Base-by-base conservation (phyloP, 2,113 vertebrate species). In the Hassar affinis region DNA sequence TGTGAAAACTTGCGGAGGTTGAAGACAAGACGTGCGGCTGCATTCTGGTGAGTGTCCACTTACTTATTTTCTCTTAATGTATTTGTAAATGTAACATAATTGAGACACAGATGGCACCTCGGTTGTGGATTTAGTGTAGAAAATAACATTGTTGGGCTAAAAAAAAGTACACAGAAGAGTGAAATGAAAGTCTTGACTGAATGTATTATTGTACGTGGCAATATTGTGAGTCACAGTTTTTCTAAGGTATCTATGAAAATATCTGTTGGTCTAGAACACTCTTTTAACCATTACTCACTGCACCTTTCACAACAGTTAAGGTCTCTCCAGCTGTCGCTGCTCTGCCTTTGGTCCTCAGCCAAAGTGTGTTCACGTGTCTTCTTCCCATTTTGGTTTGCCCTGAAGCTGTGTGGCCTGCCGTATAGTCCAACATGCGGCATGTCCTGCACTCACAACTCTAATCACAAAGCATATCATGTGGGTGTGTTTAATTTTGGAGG, bases 401-500 rank as follows among this genome's bases (percentile, higher is more conserved):
- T 75, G 2, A 49, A 82, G 38, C 9, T 33, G 80, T 61, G 42
- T 62, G 38, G 68, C 20, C 18, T 57, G 51, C 68, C 52, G 45
- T 71, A 30, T 20, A 81, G 27, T 80, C 27, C 45, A 18, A 20
- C 49, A 51, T 42, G 25, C 17, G 56, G 18, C 5, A n/a, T 42
- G 3, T 27, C 57, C 80, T 22, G n/a, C 49, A 76, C n/a, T 33
- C 6, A n/a, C 35, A 20, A 27, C 45, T 59, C 25, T 57, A 68
- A 72, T 33, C 30, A 3, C 54, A 18, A 35, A 27, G 80, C 20
- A 1, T 33, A 17, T 30, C 54, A 11, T 51, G 54, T 47, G 17
- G 42, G 14, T 18, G 35, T 51, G 62, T 66, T 57, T 81, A 71
- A 59, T 74, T 82, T 72, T 82, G 79, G 52, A 86, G 69, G 33